phyloP scores from a whole-genome alignment of 1,140 invertebrate genomes.

The Rhizoglyphus robini region DNA sequence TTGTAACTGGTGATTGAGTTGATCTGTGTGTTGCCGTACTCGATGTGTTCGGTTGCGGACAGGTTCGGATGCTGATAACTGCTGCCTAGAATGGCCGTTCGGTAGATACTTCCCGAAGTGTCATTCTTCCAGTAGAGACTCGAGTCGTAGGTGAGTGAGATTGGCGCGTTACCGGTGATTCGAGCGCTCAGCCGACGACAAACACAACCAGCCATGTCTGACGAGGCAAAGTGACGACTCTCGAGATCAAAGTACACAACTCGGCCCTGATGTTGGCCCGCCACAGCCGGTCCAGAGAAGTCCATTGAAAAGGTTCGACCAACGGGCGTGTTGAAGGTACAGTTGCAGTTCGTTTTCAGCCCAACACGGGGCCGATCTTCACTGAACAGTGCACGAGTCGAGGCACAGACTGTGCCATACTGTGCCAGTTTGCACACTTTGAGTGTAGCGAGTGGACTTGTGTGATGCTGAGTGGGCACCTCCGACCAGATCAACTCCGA shows the following conservation, averaged over 20 bases:
- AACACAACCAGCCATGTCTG: constrained; percentile 51
- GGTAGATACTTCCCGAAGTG: constrained; percentile 46
- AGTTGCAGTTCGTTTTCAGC: neutral
- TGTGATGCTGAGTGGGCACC: neutral
- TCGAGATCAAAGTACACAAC: constrained; percentile 37
- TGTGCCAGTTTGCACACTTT: neutral
- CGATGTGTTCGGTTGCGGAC: no score
- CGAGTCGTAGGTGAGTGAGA: constrained; percentile 34
- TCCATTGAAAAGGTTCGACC: neutral
- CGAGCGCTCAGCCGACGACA: constrained; percentile 46
- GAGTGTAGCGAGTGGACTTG: neutral
- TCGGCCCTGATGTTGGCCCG: neutral
- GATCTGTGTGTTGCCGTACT: neutral
- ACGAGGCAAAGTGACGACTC: constrained; percentile 43
- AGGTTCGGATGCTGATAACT: no score
- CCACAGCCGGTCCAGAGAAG: neutral
- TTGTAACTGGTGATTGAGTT: neutral
- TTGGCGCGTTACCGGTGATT: constrained; percentile 34
- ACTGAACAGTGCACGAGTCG: neutral
- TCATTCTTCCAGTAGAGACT: constrained; percentile 39
- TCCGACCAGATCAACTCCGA: constrained; percentile 46
- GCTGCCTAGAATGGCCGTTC: no score
- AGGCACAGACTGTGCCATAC: neutral
- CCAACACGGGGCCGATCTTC: neutral
- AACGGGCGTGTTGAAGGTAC: neutral